phyloP scores from a whole-genome alignment of 2,113 vertebrate species.

The Chamaetylas fuelleborni region DNA sequence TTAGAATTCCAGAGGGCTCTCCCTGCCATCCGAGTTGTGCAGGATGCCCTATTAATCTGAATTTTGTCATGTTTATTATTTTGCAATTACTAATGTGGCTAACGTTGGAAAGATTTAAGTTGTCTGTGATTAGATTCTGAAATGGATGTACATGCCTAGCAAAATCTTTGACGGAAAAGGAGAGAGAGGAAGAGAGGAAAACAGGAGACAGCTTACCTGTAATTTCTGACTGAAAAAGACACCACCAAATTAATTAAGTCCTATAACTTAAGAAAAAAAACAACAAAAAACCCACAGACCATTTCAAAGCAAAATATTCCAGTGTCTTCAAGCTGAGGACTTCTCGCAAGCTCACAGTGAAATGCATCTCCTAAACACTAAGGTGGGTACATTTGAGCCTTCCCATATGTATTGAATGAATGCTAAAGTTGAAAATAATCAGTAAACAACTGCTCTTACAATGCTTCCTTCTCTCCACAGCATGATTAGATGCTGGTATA shows the following conservation, averaged over 20 bases:
- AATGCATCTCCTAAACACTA: neutral
- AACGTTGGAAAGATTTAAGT: conserved; percentile 49
- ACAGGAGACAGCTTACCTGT: neutral
- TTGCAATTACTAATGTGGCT: conserved; percentile 57
- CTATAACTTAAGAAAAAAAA: neutral
- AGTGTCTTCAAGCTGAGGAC: conserved; percentile 24
- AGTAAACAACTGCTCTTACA: conserved; percentile 2
- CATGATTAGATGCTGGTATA: neutral
- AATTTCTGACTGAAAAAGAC: conserved; percentile 13
- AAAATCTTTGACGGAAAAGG: neutral
- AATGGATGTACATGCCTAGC: neutral
- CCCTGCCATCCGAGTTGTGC: conserved; percentile 12
- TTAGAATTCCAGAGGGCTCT: conserved; percentile 72
- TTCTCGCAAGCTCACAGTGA: neutral
- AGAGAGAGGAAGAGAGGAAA: neutral
- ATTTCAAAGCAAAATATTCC: conserved; percentile 52
- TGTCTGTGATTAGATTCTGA: conserved; percentile 42
- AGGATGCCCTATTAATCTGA: conserved; percentile 63
- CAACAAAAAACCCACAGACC: neutral
- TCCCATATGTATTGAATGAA: neutral
- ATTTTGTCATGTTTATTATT: conserved; percentile 75
- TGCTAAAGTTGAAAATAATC: neutral
- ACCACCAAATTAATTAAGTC: conserved; percentile 13
- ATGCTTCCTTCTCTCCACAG: neutral
- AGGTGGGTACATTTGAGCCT: neutral